A percentile compares a stretch with the other conserved stretches of the same genome.
Conservation (phyloP, 1,140 invertebrate genomes). For the Drosophila truncata region DNA sequence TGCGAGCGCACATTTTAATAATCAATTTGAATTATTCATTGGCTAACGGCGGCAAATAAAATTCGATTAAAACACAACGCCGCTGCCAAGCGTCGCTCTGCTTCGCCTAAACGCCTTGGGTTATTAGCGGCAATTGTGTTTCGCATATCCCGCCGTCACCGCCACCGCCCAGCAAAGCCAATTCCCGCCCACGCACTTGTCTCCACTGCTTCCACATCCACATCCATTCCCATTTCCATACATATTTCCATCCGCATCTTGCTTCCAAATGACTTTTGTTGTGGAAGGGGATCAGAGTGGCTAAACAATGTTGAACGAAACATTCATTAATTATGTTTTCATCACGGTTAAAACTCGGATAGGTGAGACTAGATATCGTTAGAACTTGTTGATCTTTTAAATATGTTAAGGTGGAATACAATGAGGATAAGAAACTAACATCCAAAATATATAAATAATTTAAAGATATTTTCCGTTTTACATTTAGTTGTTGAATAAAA, state of each 20-base stretch:
- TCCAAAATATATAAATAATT: too few relatives aligned
- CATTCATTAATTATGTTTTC: conserved; percentile 45
- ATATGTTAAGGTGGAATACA: not conserved
- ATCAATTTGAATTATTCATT: conserved; percentile 84
- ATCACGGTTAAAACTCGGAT: conserved; percentile 19
- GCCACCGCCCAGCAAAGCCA: conserved; percentile 46
- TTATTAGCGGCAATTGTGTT: conserved; percentile 81
- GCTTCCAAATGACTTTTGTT: conserved; percentile 27
- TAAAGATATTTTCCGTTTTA: too few relatives aligned
- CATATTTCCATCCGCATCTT: conserved; percentile 33
- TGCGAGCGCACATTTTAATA: conserved; percentile 72
- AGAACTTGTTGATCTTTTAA: not conserved
- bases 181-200: conserved; percentile 51
- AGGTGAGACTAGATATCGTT: not conserved
- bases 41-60: conserved; percentile 83
- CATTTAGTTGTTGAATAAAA: too few relatives aligned
- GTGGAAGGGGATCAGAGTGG: conserved; percentile 3
- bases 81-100: conserved; percentile 20
- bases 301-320: conserved; percentile 23
- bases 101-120: conserved; percentile 63
- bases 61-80: conserved; percentile 80
- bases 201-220: conserved; percentile 23
- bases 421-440: too few relatives aligned
- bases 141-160: conserved; percentile 36
- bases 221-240: conserved; percentile 25